These are phyloP conservation scores for Marcusenius ussheri DNA, from an alignment of 2,113 vertebrate species.

Conservation along the genomic window DNA sequence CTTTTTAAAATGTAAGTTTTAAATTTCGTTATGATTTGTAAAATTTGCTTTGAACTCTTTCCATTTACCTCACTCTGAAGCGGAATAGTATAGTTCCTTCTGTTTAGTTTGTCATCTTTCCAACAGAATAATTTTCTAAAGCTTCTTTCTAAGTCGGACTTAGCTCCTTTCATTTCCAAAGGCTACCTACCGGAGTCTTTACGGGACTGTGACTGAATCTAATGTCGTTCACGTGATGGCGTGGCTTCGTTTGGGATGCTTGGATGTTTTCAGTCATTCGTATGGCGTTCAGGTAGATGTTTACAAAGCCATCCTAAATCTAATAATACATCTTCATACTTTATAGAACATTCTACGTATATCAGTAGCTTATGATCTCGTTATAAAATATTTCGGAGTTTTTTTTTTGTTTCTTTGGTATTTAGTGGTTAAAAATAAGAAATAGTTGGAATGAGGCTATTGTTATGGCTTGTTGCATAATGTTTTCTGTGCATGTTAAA, in stretches of 20 bases:
- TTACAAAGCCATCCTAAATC: not conserved
- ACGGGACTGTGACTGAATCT: not conserved
- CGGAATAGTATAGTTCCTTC: not conserved
- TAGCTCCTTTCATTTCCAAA: not conserved
- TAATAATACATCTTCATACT: not conserved
- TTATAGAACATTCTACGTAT: not conserved
- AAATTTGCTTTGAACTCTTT: constrained; percentile 14
- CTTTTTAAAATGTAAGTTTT: not conserved
- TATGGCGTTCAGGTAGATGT: not conserved
- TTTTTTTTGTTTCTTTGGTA: not conserved
- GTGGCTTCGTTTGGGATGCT: not conserved
- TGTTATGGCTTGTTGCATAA: not conserved
- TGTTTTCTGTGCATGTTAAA: not conserved
- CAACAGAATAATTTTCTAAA: not conserved
- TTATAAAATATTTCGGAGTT: not conserved
- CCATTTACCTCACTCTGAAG: constrained; percentile 11
- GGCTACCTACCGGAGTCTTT: not conserved
- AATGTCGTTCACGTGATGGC: not conserved
- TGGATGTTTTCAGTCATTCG: not conserved
- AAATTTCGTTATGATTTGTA: not conserved
- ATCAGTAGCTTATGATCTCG: not conserved
- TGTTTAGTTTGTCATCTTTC: not conserved
- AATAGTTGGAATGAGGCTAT: too few relatives aligned
- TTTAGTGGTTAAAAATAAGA: not conserved
- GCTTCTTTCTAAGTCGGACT: not conserved